A percentile compares a stretch with the other conserved stretches of the same genome.
phyloP scores from a whole-genome alignment of 2,113 vertebrate species.

The Willisornis vidua region DNA sequence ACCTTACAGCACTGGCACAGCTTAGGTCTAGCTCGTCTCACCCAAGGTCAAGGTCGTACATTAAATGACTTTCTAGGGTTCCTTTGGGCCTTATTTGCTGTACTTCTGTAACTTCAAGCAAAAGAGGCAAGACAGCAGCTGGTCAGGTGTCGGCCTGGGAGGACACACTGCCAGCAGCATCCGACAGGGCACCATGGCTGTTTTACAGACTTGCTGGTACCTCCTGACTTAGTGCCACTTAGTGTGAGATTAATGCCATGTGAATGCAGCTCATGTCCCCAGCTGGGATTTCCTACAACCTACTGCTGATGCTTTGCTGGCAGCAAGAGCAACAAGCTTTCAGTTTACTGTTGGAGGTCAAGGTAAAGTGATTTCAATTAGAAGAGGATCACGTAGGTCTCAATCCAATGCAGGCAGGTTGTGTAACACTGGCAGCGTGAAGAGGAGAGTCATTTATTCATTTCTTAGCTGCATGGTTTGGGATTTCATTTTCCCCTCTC shows the following conservation, averaged over 20 bases:
- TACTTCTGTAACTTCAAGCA: background rate
- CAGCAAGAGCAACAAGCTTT: conserved; percentile 66
- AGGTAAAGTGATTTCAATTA: conserved; percentile 79
- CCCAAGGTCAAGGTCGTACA: background rate
- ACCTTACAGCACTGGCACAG: background rate
- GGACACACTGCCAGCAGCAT: background rate
- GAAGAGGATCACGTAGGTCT: conserved; percentile 75
- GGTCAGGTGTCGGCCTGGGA: background rate
- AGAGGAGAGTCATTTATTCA: conserved; percentile 69
- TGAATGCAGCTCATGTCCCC: background rate
- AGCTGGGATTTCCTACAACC: conserved; percentile 66
- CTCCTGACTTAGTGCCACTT: conserved; percentile 59
- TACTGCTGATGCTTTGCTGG: conserved; percentile 57
- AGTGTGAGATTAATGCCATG: background rate
- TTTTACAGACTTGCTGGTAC: conserved; percentile 41
- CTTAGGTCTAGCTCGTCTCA: background rate
- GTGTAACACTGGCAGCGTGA: conserved; percentile 45
- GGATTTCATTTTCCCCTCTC: conserved; percentile 21
- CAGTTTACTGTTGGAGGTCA: conserved; percentile 74
- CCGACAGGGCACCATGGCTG: background rate
- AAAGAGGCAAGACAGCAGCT: background rate
- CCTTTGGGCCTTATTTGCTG: background rate
- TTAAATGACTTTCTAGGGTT: background rate
- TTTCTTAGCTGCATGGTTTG: background rate
- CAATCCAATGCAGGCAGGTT: conserved; percentile 73